Evolutionary conservation across 2,888 invertebrate genomes (phyloP).

Genomic region (Teleiodes luculella): DNA sequence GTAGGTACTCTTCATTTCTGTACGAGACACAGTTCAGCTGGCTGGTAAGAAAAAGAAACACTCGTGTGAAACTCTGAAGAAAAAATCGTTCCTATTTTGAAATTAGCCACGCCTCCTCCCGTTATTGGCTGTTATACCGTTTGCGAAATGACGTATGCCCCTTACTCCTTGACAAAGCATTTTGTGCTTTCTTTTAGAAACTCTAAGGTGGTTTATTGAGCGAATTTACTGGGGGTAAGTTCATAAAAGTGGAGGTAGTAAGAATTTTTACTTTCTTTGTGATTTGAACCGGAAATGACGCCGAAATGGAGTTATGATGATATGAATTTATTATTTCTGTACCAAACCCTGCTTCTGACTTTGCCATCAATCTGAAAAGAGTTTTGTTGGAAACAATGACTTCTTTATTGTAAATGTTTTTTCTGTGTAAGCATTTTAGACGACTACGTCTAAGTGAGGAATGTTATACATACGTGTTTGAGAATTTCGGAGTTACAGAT

Average conservation of each 20-base stretch:
- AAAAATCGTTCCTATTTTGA: slow-evolving; percentile 69
- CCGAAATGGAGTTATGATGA: slow-evolving; percentile 23
- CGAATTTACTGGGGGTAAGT: not conserved
- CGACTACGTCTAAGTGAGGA: too few species aligned
- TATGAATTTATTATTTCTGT: slow-evolving; percentile 23
- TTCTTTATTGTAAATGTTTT: not conserved
- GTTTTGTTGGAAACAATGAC: not conserved
- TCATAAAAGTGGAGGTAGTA: slow-evolving; percentile 13
- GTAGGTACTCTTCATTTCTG: slow-evolving; percentile 11
- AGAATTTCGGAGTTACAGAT: too few species aligned
- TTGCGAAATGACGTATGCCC: slow-evolving; percentile 32
- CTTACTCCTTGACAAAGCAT: not conserved
- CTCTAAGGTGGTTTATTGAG: slow-evolving; percentile 15
- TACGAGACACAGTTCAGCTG: slow-evolving; percentile 37
- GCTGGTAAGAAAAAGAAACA: slow-evolving; percentile 47
- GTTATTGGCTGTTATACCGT: slow-evolving; percentile 57
- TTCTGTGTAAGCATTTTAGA: too few species aligned
- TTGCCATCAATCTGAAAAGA: not conserved
- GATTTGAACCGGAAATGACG: slow-evolving; percentile 24
- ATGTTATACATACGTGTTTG: too few species aligned
- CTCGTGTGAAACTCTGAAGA: slow-evolving; percentile 38
- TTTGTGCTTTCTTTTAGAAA: not conserved
- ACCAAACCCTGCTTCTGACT: slow-evolving; percentile 5
- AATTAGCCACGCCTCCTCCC: slow-evolving; percentile 69
- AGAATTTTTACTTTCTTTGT: slow-evolving; percentile 19